These are phyloP conservation scores for Drosophila littoralis DNA, from an alignment of 1,140 invertebrate species.

Conservation along the genomic window DNA sequence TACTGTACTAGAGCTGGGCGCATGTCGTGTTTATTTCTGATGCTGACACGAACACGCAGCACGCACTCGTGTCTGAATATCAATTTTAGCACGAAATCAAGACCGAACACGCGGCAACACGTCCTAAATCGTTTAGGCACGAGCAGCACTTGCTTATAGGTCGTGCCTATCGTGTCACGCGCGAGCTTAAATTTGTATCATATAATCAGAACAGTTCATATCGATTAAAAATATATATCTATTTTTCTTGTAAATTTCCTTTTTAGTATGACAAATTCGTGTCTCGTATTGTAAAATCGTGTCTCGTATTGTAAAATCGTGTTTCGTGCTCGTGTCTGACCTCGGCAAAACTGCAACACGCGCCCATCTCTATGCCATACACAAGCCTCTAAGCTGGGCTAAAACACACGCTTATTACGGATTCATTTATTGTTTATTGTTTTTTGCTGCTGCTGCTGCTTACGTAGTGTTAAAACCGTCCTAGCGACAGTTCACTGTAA, in stretches of 20 bases:
- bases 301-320: not conserved
- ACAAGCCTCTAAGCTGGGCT: not conserved
- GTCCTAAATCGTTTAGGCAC: too few species aligned
- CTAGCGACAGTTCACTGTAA: not conserved
- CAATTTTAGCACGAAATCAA: too few species aligned
- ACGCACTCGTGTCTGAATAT: not conserved
- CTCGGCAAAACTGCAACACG: not conserved
- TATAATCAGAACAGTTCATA: too few species aligned
- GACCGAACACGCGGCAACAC: too few species aligned
- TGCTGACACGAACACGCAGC: not conserved
- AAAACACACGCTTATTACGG: too few species aligned
- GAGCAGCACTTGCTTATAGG: too few species aligned
- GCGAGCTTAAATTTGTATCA: too few species aligned
- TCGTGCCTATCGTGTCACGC: too few species aligned
- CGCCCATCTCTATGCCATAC: conserved; percentile 2
- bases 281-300: not conserved
- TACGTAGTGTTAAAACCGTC: not conserved
- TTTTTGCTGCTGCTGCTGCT: not conserved
- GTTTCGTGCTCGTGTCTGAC: not conserved
- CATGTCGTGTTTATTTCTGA: not conserved
- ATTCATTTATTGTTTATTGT: not conserved
- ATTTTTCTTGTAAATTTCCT: too few species aligned
- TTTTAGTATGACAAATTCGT: too few species aligned
- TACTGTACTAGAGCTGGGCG: not conserved
- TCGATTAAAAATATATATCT: too few species aligned